Evolutionary conservation across 2,888 invertebrate genomes (phyloP).

Genomic region (Scaptomyza polygonia): DNA sequence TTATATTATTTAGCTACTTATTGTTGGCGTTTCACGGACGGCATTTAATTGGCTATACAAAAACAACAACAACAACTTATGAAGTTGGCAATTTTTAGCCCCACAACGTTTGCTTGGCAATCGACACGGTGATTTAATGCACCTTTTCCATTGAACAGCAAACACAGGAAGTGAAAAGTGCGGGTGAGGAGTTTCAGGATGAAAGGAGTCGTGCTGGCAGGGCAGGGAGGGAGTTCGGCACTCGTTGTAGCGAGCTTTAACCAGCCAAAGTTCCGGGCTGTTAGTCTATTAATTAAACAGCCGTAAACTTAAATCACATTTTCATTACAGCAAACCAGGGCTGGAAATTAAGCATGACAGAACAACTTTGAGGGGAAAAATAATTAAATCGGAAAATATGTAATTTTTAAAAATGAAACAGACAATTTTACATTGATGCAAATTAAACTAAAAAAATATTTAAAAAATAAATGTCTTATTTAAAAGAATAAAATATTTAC

Average conservation of each 20-base stretch:
- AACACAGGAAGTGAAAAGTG: constrained; percentile 2
- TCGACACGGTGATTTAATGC: constrained; percentile 62
- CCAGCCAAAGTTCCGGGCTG: constrained; percentile 46
- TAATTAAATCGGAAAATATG: neutral
- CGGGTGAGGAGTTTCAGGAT: constrained; percentile 3
- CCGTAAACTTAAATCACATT: constrained; percentile 69
- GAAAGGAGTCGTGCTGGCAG: constrained; percentile 18
- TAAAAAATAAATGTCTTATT: too few species aligned
- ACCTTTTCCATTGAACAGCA: constrained; percentile 50
- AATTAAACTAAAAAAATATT: too few species aligned
- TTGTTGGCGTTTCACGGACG: constrained; percentile 30
- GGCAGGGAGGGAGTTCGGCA: neutral
- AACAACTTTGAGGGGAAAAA: too few species aligned
- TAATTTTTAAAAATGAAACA: neutral
- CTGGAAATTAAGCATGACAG: constrained; percentile 1
- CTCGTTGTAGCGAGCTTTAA: constrained; percentile 31
- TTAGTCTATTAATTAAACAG: constrained; percentile 69
- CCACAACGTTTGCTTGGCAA: constrained; percentile 28
- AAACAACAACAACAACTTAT: constrained; percentile 27
- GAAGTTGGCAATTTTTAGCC: constrained; percentile 46
- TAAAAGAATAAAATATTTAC: too few species aligned
- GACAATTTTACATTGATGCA: too few species aligned
- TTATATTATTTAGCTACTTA: constrained; percentile 20
- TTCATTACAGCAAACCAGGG: constrained; percentile 45
- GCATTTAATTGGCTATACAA: constrained; percentile 60